Evolutionary conservation across 2,888 invertebrate species (phyloP), one percentile per base, ranked within the genome.

Genomic region (Euzetes globulus): DNA sequence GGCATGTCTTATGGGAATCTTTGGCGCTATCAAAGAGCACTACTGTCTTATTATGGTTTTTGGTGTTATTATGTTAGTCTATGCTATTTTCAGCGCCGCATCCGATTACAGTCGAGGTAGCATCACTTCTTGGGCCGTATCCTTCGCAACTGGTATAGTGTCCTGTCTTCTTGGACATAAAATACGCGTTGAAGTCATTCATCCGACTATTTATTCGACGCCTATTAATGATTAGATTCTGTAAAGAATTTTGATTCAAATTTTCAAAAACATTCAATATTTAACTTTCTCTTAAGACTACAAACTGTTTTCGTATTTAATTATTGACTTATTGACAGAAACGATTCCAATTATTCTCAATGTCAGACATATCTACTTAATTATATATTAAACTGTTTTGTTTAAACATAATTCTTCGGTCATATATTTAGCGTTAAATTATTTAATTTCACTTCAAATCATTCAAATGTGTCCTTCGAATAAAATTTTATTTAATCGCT

Each of bases 141-240:
- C 68, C 4, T 68, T 68, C 41, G 11, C 22, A 1, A 22, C 11
- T 9, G 68, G 68, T 68, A 45, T 68, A 17, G 37, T 45, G 9
- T 37, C 68, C 4, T 41, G 17, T 22, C 11, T 68, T 37, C 45
- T 68, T 68, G 68, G 41, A 5, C 68, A 68, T n/a, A 68, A 68
- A 68, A 68, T 68, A 1, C n/a, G 45, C 19, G 68, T 41, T 6
- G 68, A 68, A 41, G 41, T 68, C 41, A 68, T 68, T 41, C 68
- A 68, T 68, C 68, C 41, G 68, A 68, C 68, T 13, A 68, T 68
- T 13, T 68, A 68, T 68, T 68, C 68, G 45, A 13, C 68, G 22
- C 68, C 68, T 45, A 22, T 68, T 63, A 37, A 63, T 60, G 60
- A 60, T 15, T 60, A 33, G 3, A 22, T 25, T n/a, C n/a, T 6